Evolutionary conservation across 2,888 invertebrate species (phyloP).

Genomic region (Heteropelma amictum): DNA sequence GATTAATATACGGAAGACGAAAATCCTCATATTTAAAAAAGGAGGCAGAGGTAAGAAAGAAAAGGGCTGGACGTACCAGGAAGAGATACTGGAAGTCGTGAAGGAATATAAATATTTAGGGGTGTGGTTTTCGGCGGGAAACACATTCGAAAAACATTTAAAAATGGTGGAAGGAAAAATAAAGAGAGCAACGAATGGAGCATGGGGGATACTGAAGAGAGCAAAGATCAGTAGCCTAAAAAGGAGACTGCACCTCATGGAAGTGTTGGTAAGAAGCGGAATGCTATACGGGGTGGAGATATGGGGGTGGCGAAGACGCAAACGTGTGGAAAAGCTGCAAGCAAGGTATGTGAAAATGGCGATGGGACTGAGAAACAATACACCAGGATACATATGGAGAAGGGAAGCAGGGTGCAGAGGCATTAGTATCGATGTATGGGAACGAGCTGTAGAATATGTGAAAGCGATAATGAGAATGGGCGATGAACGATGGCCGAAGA

Average conservation of each 20-base stretch:
- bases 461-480: neutral
- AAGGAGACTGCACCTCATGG: neutral
- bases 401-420: neutral
- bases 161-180: neutral
- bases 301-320: neutral
- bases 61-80: neutral
- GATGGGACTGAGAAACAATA: neutral
- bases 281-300: neutral
- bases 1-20: neutral
- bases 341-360: neutral
- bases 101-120: slow-evolving; percentile 2
- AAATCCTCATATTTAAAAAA: neutral
- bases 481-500: neutral
- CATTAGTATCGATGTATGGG: neutral
- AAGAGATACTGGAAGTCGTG: neutral
- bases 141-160: too few relatives aligned
- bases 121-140: neutral
- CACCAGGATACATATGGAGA: neutral
- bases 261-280: too few relatives aligned
- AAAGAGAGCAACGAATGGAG: neutral
- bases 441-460: neutral
- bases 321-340: neutral
- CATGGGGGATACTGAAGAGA: neutral
- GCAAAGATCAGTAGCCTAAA: neutral
- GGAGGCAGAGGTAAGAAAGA: neutral